Evolutionary conservation across 2,113 vertebrate species (phyloP).

Genomic region (Trematomus loennbergii): DNA sequence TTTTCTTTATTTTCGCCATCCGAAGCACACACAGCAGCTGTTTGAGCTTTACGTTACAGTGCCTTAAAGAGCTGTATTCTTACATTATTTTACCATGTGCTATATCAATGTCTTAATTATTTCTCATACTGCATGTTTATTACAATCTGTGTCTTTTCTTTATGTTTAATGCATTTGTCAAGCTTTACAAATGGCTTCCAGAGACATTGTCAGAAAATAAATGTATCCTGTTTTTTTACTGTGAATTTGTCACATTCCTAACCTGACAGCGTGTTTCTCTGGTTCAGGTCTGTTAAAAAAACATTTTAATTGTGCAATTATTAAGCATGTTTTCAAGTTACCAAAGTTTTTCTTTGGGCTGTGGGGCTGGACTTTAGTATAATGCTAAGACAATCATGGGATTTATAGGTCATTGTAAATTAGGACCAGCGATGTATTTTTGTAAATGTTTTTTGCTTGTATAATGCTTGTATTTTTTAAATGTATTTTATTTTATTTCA

Average conservation of each 20-base stretch:
- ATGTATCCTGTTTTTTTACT: slow-evolving; percentile 47
- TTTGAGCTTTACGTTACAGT: slow-evolving; percentile 48
- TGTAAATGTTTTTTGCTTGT: slow-evolving; percentile 40
- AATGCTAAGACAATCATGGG: slow-evolving; percentile 66
- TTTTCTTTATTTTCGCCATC: slow-evolving; percentile 21
- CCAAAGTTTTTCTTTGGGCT: slow-evolving; percentile 44
- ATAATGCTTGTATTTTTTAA: slow-evolving; percentile 17
- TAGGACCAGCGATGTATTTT: slow-evolving; percentile 34
- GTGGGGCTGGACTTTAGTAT: slow-evolving; percentile 16
- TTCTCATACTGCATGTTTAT: slow-evolving; percentile 68
- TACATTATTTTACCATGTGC: slow-evolving; percentile 51
- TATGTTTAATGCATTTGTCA: slow-evolving; percentile 9
- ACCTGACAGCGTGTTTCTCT: slow-evolving; percentile 37
- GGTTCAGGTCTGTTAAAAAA: slow-evolving; percentile 22
- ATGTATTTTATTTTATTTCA: slow-evolving; percentile 30
- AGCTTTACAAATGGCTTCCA: slow-evolving; percentile 21
- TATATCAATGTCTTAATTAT: slow-evolving; percentile 52
- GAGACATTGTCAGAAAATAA: slow-evolving; percentile 23
- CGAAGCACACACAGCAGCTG: slow-evolving; percentile 6
- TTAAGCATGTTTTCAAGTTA: slow-evolving; percentile 30
- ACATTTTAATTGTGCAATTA: slow-evolving; percentile 25
- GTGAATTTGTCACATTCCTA: slow-evolving; percentile 72
- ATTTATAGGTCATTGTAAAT: slow-evolving; percentile 45
- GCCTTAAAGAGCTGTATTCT: slow-evolving; percentile 64
- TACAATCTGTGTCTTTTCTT: slow-evolving; percentile 30